Conservation (phyloP, 2,797 vertebrate genomes). For the Euphonia xanthogaster region DNA sequence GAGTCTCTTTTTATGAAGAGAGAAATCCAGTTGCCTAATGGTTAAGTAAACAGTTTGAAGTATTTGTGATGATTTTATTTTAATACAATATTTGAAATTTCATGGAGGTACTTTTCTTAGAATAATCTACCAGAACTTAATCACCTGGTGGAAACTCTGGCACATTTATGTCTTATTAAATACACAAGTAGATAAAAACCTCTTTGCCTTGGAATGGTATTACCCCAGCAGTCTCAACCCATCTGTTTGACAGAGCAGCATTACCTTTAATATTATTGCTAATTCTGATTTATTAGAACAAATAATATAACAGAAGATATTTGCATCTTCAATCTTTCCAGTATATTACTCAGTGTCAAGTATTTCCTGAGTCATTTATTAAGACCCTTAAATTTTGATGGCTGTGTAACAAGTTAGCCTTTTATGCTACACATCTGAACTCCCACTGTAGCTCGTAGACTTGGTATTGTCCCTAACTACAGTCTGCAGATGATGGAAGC, state of each 20-base stretch:
- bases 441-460: fast-evolving
- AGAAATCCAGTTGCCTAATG: not conserved
- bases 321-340: not conserved
- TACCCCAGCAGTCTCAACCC: not conserved
- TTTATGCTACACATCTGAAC: not conserved
- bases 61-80: not conserved
- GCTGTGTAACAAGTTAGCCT: not conserved
- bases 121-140: not conserved
- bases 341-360: not conserved
- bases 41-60: not conserved
- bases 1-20: not conserved
- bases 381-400: not conserved
- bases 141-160: not conserved
- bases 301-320: not conserved
- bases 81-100: not conserved
- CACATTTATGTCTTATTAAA: not conserved
- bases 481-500: not conserved
- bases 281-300: not conserved
- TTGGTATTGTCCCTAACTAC: not conserved
- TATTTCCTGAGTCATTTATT: not conserved
- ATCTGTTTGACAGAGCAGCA: not conserved
- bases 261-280: not conserved
- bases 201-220: not conserved
- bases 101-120: not conserved
- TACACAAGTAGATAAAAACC: not conserved